A percentile compares a stretch with the other conserved stretches of the same genome.
Evolutionary conservation across 2,797 vertebrate species (phyloP).

Genomic region (Enteromius trimaculatus): DNA sequence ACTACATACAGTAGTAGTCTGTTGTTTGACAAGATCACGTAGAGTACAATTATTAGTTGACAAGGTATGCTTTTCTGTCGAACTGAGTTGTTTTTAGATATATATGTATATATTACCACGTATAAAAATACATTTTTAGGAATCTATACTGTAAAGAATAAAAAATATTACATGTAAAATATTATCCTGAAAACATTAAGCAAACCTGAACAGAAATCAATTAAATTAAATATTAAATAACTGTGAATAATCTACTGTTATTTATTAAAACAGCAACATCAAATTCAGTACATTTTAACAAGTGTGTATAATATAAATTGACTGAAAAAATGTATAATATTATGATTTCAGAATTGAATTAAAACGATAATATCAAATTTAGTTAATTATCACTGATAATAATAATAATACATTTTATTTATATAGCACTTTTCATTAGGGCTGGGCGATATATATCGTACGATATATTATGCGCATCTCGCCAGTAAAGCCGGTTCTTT

Average conservation of each 20-base stretch:
- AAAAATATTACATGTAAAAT: background rate
- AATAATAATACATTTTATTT: too few relatives aligned
- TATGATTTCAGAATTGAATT: background rate
- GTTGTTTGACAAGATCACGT: constrained; percentile 66
- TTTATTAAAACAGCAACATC: background rate
- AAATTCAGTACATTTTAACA: background rate
- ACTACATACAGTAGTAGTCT: constrained; percentile 50
- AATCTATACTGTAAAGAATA: background rate
- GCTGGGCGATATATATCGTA: too few relatives aligned
- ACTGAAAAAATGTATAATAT: background rate
- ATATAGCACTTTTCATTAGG: too few relatives aligned
- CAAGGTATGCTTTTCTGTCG: constrained; percentile 57
- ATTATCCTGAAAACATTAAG: background rate
- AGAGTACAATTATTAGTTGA: constrained; percentile 53
- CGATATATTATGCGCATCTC: too few relatives aligned
- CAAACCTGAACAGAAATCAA: background rate
- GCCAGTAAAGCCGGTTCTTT: too few relatives aligned
- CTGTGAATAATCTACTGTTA: background rate
- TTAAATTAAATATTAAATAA: background rate
- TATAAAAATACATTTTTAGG: background rate
- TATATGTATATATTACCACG: background rate
- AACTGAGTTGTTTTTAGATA: background rate
- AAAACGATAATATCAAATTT: background rate
- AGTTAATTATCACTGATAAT: background rate
- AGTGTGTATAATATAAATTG: background rate